A percentile compares a stretch with the other conserved stretches of the same genome.
These are phyloP conservation scores for Saccopteryx leptura DNA, from an alignment of 2,113 vertebrate genomes.

Conservation along the genomic window DNA sequence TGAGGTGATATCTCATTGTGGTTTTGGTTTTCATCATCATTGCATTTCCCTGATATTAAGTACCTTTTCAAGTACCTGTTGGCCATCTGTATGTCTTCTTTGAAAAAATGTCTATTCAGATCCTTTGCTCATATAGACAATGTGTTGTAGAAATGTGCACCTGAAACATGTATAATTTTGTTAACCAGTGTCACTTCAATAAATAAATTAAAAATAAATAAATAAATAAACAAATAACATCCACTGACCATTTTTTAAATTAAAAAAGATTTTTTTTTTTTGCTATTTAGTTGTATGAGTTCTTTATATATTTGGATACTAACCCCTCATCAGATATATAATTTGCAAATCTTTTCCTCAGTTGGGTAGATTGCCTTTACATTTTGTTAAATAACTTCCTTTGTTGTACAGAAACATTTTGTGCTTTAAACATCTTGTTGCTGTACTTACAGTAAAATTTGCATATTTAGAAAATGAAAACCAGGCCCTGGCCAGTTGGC, in stretches of 20 bases:
- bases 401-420: background rate
- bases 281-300: background rate
- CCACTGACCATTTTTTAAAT: background rate
- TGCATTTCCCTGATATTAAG: background rate
- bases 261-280: background rate
- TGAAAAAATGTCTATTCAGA: constrained; percentile 13
- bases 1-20: background rate
- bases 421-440: constrained; percentile 27
- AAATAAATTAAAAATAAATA: no score
- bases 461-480: constrained; percentile 36
- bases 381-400: background rate
- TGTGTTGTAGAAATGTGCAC: no score
- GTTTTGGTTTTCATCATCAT: background rate
- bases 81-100: background rate
- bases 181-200: no score
- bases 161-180: no score
- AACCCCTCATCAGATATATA: background rate
- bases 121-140: background rate
- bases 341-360: background rate
- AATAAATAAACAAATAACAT: no score
- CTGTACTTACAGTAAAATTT: constrained; percentile 8
- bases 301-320: background rate
- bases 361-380: background rate
- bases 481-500: no score
- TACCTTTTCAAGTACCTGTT: background rate